Base-by-base conservation (phyloP, 1,140 invertebrate genomes). In the Amphibalanus amphitrite region DNA sequence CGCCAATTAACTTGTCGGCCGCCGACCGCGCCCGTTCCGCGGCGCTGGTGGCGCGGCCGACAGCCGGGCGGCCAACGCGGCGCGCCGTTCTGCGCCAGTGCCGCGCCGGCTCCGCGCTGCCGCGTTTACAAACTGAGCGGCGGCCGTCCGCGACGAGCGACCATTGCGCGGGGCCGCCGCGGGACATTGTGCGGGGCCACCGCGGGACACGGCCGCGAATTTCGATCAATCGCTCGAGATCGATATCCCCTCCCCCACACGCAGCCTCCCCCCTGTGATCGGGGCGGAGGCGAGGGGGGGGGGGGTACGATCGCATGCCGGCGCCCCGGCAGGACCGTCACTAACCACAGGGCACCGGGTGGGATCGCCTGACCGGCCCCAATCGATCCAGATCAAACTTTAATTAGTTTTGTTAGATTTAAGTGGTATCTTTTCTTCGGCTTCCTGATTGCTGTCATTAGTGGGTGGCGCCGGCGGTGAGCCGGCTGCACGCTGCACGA, bases 361-460 rank as follows among this genome's bases (percentile, higher is more conserved):
- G 47, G 23, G 47, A 59, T 59, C 47, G 47, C 47, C 10, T 59
- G 47, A 8, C 10, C 17, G 13, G 10, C 47, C 1, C 47, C 47
- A 20, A 59, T 59, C 47, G 47, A 59, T 59, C 47, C 10, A 59
- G 47, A 59, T 59, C 13, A 59, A 59, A 59, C 47, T 59, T 59
- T 59, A 59, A 59, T 59, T 59, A 59, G 47, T 59, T 59, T 59
- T 59, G 23, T 59, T 59, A 59, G 47, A 59, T 59, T 59, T 59
- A 59, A 59, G 47, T 59, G 47, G 6, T 59, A 59, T 59, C 47
- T 59, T 59, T 59, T 59, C 47, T 59, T 59, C 17, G 47, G 47
- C 47, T 59, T 59, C 47, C 47, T 59, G 47, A 59, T 59, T 59
- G 47, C 47, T 59, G 47, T 59, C 47, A 59, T 59, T 59, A 59